Evolutionary conservation across 92 coral and sea anemone genomes (phyloP).

Genomic region (Ricordea florida): DNA sequence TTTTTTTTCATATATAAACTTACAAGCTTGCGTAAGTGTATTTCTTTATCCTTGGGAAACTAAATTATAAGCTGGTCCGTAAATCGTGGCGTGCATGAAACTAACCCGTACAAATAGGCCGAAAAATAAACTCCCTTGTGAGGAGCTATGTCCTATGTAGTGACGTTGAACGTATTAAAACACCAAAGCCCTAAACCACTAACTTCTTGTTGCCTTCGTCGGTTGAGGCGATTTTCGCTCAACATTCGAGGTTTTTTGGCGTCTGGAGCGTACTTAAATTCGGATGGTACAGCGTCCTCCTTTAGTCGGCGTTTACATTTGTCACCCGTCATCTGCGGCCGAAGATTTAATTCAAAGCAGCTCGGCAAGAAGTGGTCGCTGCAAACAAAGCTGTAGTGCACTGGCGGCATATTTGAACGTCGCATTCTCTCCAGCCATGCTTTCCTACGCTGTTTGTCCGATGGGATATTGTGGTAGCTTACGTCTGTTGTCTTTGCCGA

Average conservation of each 20-base stretch:
- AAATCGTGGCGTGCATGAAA: too few species aligned
- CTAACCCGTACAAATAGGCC: too few species aligned
- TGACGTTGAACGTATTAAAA: too few species aligned
- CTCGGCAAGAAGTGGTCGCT: slow-evolving; percentile 48
- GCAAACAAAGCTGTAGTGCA: slow-evolving; percentile 54
- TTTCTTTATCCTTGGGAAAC: too few species aligned
- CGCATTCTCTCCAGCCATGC: slow-evolving; percentile 45
- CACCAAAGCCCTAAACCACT: background rate
- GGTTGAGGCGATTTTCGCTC: background rate
- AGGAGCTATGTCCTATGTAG: too few species aligned
- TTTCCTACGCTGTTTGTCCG: background rate
- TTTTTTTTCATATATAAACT: too few species aligned
- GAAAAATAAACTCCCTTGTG: too few species aligned
- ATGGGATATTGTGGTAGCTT: slow-evolving; percentile 53
- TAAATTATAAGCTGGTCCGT: too few species aligned
- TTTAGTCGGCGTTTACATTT: slow-evolving; percentile 42
- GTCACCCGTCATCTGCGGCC: slow-evolving; percentile 1
- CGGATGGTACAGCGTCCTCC: slow-evolving; percentile 40
- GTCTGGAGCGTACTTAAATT: background rate
- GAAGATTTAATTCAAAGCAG: slow-evolving; percentile 31
- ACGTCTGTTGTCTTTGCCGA: slow-evolving; percentile 36
- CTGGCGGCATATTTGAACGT: slow-evolving; percentile 42
- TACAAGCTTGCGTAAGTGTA: too few species aligned
- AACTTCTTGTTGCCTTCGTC: background rate
- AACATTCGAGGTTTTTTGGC: background rate